A percentile compares a stretch with the other conserved stretches of the same genome.
Evolutionary conservation across 1,140 invertebrate genomes (phyloP).

Genomic region (Penaeus chinensis): DNA sequence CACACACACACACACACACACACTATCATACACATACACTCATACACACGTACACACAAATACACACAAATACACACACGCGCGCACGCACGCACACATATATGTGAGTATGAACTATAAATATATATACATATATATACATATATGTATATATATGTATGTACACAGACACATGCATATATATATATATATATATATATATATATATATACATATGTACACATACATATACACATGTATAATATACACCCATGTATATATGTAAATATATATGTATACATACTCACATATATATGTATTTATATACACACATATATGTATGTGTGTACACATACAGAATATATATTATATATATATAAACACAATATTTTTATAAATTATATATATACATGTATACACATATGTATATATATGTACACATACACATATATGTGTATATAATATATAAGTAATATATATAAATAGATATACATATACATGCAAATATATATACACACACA

Average conservation of each 20-base stretch:
- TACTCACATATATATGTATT: neutral
- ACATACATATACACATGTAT: neutral
- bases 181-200: neutral
- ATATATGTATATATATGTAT: neutral
- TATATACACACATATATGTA: neutral
- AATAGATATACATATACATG: neutral
- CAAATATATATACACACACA: neutral
- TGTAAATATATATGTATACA: neutral
- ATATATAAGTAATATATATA: neutral
- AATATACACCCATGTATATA: neutral
- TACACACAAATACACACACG: too few relatives aligned
- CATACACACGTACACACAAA: neutral
- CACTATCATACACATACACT: neutral
- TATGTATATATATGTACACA: neutral
- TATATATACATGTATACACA: neutral
- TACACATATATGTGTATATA: neutral
- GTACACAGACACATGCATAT: neutral
- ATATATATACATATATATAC: neutral
- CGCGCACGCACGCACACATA: neutral
- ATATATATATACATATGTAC: neutral
- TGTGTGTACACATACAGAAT: neutral
- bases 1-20: neutral
- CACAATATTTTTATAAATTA: neutral
- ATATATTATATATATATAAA: neutral
- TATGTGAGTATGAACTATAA: neutral